phyloP scores from a whole-genome alignment of 2,113 vertebrate species.

The Psittacara wagleri region DNA sequence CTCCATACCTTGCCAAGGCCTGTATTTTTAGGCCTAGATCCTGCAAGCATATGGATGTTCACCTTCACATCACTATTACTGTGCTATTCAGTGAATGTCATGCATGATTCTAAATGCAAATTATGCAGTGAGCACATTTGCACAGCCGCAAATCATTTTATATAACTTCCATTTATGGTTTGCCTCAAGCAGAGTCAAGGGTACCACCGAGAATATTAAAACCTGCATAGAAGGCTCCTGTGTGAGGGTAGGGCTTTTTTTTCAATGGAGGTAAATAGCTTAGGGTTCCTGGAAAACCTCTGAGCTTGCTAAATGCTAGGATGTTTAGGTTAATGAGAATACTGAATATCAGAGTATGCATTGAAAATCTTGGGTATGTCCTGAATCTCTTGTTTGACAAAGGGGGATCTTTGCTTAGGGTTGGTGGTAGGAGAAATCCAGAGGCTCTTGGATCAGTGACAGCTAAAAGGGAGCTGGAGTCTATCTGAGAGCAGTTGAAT shows the following conservation, averaged over 20 bases:
- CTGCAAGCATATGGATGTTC: background rate
- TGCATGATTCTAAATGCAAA: background rate
- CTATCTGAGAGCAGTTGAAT: background rate
- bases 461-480: background rate
- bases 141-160: background rate
- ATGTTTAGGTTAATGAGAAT: background rate
- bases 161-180: background rate
- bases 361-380: background rate
- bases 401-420: background rate
- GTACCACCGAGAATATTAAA: background rate
- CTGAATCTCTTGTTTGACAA: background rate
- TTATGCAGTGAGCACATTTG: background rate
- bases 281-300: background rate
- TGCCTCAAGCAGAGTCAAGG: background rate
- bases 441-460: background rate
- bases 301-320: background rate
- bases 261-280: background rate
- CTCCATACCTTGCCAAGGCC: background rate
- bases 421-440: background rate
- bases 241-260: background rate
- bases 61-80: background rate
- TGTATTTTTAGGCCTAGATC: background rate
- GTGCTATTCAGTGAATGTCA: background rate
- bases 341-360: background rate
- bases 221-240: accelerated